phyloP scores from a whole-genome alignment of 2,797 vertebrate genomes.

The Gallinago nigripennis region DNA sequence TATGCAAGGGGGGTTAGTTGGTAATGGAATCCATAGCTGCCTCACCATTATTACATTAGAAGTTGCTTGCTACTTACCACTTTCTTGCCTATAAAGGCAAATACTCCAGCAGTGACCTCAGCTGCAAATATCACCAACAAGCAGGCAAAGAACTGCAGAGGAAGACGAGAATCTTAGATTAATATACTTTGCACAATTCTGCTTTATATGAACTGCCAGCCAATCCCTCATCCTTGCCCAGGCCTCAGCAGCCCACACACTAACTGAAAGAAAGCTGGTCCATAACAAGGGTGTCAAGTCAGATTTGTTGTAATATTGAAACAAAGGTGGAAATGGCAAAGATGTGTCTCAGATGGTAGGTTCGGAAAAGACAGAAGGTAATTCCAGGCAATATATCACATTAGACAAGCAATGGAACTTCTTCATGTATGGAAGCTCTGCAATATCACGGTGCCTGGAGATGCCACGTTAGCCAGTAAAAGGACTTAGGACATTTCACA shows the following conservation, averaged over 20 bases:
- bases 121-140: slow-evolving; percentile 95
- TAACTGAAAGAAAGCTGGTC: background rate
- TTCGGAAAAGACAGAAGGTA: background rate
- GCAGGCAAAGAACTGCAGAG: slow-evolving; percentile 91
- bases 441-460: background rate
- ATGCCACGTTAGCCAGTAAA: background rate
- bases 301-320: background rate
- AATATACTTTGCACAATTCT: background rate
- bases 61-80: slow-evolving; percentile 78
- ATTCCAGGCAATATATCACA: background rate
- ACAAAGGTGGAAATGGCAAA: background rate
- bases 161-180: slow-evolving; percentile 25
- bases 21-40: background rate
- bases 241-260: background rate
- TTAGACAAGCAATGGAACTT: background rate
- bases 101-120: slow-evolving; percentile 92
- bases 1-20: background rate
- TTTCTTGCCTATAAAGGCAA: slow-evolving; percentile 92
- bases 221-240: background rate
- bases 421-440: background rate
- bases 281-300: background rate
- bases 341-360: background rate
- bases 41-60: background rate
- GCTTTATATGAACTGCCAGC: background rate
- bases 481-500: background rate